Evolutionary conservation across 1,140 invertebrate genomes (phyloP).

Genomic region (Scaptomyza graminum): DNA sequence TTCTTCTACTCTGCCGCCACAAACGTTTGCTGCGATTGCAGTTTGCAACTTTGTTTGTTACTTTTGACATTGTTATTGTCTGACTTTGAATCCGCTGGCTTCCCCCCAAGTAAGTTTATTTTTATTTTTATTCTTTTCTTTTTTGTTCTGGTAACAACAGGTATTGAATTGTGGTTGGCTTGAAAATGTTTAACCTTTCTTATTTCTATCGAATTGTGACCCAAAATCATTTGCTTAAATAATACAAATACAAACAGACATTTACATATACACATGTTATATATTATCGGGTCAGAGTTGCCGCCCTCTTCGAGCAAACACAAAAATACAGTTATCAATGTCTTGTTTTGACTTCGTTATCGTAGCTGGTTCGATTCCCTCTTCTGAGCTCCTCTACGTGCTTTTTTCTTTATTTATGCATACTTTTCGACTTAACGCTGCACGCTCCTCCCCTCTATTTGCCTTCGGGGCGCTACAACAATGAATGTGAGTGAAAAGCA

Average conservation of each 20-base stretch:
- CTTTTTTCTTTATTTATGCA: constrained; percentile 75
- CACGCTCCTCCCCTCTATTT: background rate
- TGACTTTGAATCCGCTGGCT: constrained; percentile 50
- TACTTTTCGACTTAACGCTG: constrained; percentile 73
- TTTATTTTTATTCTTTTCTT: too few species aligned
- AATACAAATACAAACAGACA: constrained; percentile 54
- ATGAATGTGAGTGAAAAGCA: background rate
- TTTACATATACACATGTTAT: background rate
- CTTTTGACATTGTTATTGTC: constrained; percentile 53
- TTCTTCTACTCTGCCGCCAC: background rate
- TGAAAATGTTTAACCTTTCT: constrained; percentile 34
- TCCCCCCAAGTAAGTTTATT: background rate
- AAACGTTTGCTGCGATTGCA: background rate
- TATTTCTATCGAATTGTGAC: constrained; percentile 4
- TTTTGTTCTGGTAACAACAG: constrained; percentile 20
- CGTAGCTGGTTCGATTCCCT: constrained; percentile 27
- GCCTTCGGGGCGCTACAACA: constrained; percentile 20
- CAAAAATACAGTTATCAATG: constrained; percentile 61
- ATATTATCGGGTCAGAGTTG: background rate
- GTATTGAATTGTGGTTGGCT: background rate
- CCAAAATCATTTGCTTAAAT: constrained; percentile 60
- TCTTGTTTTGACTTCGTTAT: constrained; percentile 67
- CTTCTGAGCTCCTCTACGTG: constrained; percentile 50
- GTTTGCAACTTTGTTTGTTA: constrained; percentile 43
- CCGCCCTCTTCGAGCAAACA: background rate